phyloP scores from a whole-genome alignment of 2,888 invertebrate genomes.

The Drosophila anomalipes region DNA sequence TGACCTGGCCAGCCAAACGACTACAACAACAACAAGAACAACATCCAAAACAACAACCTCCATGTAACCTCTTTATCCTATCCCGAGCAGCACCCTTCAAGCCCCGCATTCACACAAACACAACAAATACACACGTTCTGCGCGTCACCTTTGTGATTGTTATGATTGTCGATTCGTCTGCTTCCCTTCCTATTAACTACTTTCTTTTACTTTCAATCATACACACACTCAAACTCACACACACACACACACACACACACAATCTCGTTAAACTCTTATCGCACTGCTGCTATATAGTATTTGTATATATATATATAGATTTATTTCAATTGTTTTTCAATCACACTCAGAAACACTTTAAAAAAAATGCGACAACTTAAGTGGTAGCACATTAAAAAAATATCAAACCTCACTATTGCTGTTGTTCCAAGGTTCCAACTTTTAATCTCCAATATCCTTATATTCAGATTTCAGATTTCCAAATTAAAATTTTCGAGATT shows the following conservation, averaged over 20 bases:
- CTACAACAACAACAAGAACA: background rate
- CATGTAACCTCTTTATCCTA: slow-evolving; percentile 9
- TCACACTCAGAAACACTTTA: slow-evolving; percentile 33
- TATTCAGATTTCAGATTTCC: background rate
- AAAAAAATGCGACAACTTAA: slow-evolving; percentile 30
- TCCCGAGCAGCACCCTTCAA: background rate
- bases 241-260: slow-evolving; percentile 17
- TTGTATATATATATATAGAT: slow-evolving; percentile 7
- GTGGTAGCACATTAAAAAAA: slow-evolving; percentile 43
- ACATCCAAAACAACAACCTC: background rate
- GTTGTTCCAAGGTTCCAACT: slow-evolving; percentile 7
- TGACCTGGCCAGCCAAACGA: slow-evolving; percentile 1
- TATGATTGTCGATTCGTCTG: slow-evolving; percentile 23
- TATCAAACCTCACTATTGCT: slow-evolving; percentile 34
- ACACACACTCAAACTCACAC: slow-evolving; percentile 11
- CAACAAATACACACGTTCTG: slow-evolving; percentile 17
- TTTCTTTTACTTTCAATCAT: slow-evolving; percentile 18
- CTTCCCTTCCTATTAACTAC: slow-evolving; percentile 13
- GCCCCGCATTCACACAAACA: background rate
- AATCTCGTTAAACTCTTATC: slow-evolving; percentile 39
- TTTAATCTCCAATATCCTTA: background rate
- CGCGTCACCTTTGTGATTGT: slow-evolving; percentile 36
- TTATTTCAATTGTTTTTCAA: slow-evolving; percentile 25
- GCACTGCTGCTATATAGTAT: slow-evolving; percentile 10
- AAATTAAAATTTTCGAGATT: background rate